A percentile compares a stretch with the other conserved stretches of the same genome.
phyloP scores from a whole-genome alignment of 2,113 vertebrate species.

The Tenebrosternarchus preto region DNA sequence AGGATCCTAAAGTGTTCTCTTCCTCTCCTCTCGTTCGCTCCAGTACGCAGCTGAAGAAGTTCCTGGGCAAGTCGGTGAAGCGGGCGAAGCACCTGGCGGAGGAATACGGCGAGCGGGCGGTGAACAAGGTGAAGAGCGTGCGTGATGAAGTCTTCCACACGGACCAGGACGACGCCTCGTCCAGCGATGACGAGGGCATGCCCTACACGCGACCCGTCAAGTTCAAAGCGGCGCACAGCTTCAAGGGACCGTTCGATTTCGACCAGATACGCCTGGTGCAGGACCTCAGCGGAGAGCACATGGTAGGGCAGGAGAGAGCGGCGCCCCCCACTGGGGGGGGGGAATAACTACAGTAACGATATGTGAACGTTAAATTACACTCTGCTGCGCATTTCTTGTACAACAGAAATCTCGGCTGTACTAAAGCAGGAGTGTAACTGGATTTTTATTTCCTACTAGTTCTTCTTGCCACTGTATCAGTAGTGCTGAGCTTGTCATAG shows the following conservation, averaged over 20 bases:
- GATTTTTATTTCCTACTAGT: too few relatives aligned
- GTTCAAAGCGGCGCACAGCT: conserved; percentile 97
- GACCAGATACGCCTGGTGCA: conserved; percentile 97
- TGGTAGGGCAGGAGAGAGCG: conserved; percentile 75
- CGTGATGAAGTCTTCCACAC: conserved; percentile 98
- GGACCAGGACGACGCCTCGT: conserved; percentile 95
- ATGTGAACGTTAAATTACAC: too few relatives aligned
- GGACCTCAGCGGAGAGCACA: conserved; percentile 97
- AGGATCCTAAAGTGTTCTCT: not conserved
- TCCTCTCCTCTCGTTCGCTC: not conserved
- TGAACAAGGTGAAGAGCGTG: conserved; percentile 98
- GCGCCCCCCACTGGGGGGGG: not conserved
- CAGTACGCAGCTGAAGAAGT: conserved; percentile 95
- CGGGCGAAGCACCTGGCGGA: conserved; percentile 95
- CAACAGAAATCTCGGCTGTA: too few relatives aligned
- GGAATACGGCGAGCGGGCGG: conserved; percentile 95
- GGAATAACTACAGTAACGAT: not conserved
- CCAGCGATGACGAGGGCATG: conserved; percentile 98
- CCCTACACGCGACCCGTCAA: conserved; percentile 96
- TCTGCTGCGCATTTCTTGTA: too few relatives aligned
- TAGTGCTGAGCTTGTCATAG: too few relatives aligned
- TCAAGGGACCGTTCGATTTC: conserved; percentile 98
- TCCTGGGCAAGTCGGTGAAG: conserved; percentile 96
- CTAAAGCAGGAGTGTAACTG: too few relatives aligned
- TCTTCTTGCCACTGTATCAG: too few relatives aligned